Conservation (phyloP, 2,888 invertebrate species). For the Drosophila borborema region DNA sequence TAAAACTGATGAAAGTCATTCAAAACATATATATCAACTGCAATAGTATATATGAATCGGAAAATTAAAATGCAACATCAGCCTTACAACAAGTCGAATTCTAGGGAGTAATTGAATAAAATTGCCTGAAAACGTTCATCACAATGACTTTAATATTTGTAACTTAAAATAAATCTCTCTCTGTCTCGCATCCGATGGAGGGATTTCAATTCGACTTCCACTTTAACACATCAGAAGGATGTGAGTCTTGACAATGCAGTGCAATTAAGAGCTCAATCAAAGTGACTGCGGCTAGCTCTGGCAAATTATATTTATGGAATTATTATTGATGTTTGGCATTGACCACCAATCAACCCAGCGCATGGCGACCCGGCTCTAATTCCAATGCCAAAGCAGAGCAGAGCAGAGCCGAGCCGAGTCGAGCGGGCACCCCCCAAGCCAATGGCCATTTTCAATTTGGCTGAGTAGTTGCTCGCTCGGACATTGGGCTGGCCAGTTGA, state of each 20-base stretch:
- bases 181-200: background rate
- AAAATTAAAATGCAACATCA: background rate
- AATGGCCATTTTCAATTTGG: conserved; percentile 73
- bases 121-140: background rate
- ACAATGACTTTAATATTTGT: background rate
- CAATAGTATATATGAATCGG: background rate
- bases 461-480: conserved; percentile 71
- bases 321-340: conserved; percentile 78
- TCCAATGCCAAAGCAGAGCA: conserved; percentile 17
- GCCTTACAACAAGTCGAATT: no score
- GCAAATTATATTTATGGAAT: conserved; percentile 79
- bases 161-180: background rate
- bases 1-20: background rate
- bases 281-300: conserved; percentile 58
- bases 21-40: background rate
- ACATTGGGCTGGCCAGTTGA: conserved; percentile 60
- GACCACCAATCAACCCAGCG: conserved; percentile 66
- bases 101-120: no score
- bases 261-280: conserved; percentile 81
- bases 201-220: conserved; percentile 16
- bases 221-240: conserved; percentile 61
- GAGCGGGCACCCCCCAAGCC: conserved; percentile 16
- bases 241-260: conserved; percentile 62
- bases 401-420: background rate
- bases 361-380: conserved; percentile 23